Evolutionary conservation across 2,888 invertebrate genomes (phyloP).

Genomic region (Salticus scenicus): DNA sequence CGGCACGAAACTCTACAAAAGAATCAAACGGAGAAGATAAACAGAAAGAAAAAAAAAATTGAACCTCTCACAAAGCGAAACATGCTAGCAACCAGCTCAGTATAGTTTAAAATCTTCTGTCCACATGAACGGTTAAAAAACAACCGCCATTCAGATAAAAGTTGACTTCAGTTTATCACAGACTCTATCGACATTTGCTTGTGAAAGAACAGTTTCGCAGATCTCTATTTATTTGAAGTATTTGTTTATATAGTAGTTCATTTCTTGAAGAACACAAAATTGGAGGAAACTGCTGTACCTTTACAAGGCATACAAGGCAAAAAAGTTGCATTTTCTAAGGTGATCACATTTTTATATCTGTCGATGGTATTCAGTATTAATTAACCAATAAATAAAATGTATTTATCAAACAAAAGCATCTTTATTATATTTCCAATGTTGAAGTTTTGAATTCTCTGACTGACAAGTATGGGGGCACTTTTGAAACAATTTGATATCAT

Average conservation of each 20-base stretch:
- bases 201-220: conserved; percentile 48
- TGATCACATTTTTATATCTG: conserved; percentile 7
- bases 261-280: conserved; percentile 12
- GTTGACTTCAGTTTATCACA: conserved; percentile 68
- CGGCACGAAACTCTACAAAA: conserved; percentile 62
- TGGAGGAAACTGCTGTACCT: background rate
- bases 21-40: conserved; percentile 27
- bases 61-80: conserved; percentile 5
- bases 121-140: conserved; percentile 42
- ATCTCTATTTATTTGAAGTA: background rate
- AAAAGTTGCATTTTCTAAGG: background rate
- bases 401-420: no score
- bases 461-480: no score
- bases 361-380: background rate
- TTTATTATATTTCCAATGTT: no score
- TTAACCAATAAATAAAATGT: background rate
- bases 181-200: conserved; percentile 64
- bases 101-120: conserved; percentile 28
- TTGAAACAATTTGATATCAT: no score
- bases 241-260: background rate
- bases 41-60: conserved; percentile 24
- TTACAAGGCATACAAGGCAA: conserved; percentile 15
- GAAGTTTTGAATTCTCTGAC: no score
- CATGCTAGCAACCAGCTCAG: conserved; percentile 13
- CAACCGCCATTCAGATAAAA: conserved; percentile 17